phyloP scores from a whole-genome alignment of 2,888 invertebrate genomes.

The Tetropium fuscum region DNA sequence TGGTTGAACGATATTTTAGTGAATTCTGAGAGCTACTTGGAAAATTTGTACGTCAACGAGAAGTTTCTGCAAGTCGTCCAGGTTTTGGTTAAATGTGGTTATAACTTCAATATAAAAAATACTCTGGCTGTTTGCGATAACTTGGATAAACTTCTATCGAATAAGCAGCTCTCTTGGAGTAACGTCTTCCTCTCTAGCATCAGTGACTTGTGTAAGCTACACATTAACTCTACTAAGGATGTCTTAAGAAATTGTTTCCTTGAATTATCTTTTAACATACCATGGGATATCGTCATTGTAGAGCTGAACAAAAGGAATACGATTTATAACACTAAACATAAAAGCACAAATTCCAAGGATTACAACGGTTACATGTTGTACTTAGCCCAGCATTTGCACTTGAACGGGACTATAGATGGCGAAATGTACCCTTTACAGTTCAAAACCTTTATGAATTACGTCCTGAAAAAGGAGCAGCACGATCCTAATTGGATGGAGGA shows the following conservation, averaged over 20 bases:
- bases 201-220: slow-evolving; percentile 74
- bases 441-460: slow-evolving; percentile 76
- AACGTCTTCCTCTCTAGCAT: slow-evolving; percentile 72
- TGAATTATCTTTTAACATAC: slow-evolving; percentile 72
- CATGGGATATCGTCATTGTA: slow-evolving; percentile 76
- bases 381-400: slow-evolving; percentile 72
- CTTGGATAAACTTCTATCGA: slow-evolving; percentile 71
- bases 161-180: slow-evolving; percentile 74
- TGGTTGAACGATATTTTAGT: slow-evolving; percentile 82
- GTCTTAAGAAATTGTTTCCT: slow-evolving; percentile 71
- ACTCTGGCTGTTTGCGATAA: slow-evolving; percentile 72
- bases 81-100: slow-evolving; percentile 73
- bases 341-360: slow-evolving; percentile 62
- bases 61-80: slow-evolving; percentile 73
- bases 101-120: slow-evolving; percentile 71
- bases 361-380: slow-evolving; percentile 69
- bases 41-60: slow-evolving; percentile 73
- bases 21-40: slow-evolving; percentile 77
- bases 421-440: slow-evolving; percentile 80
- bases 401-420: slow-evolving; percentile 72
- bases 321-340: slow-evolving; percentile 49
- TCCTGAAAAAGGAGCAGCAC: slow-evolving; percentile 68
- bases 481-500: slow-evolving; percentile 68
- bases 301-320: slow-evolving; percentile 68
- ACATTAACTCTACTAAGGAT: slow-evolving; percentile 74